Percentiles rank a stretch among this genome's conserved stretches.
Evolutionary conservation across 2,888 invertebrate species (phyloP).

Genomic region (Drosophila lutescens): DNA sequence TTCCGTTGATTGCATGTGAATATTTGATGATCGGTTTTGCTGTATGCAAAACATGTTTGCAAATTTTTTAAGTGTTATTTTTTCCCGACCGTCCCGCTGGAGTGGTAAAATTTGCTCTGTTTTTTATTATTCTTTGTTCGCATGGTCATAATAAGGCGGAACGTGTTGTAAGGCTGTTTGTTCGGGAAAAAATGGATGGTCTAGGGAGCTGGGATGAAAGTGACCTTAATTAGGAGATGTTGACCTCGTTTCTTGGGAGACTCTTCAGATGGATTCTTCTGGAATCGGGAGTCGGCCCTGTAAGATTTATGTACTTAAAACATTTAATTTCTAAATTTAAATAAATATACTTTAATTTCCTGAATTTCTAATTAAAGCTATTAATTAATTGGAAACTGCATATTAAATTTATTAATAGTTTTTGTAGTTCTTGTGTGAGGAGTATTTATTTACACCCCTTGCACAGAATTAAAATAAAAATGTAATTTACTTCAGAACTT

Average conservation of each 20-base stretch:
- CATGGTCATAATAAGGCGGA: slow-evolving; percentile 72
- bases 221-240: slow-evolving; percentile 65
- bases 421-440: too few relatives aligned
- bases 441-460: too few relatives aligned
- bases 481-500: background rate
- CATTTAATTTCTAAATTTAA: background rate
- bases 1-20: slow-evolving; percentile 51
- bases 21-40: slow-evolving; percentile 69
- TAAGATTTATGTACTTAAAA: background rate
- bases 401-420: too few relatives aligned
- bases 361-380: too few relatives aligned
- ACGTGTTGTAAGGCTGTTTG: slow-evolving; percentile 46
- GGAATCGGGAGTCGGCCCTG: background rate
- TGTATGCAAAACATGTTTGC: slow-evolving; percentile 75
- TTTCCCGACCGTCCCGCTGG: slow-evolving; percentile 26
- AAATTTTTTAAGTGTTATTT: slow-evolving; percentile 66
- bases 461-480: too few relatives aligned
- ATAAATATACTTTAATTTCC: background rate
- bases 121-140: slow-evolving; percentile 54
- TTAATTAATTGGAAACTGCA: too few relatives aligned
- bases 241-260: slow-evolving; percentile 52
- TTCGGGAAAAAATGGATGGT: slow-evolving; percentile 12
- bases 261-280: background rate
- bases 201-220: slow-evolving; percentile 10
- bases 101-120: slow-evolving; percentile 34